Evolutionary conservation across 2,113 vertebrate genomes (phyloP), one percentile per base, ranked within the genome.

Genomic region (Petromus typicus): DNA sequence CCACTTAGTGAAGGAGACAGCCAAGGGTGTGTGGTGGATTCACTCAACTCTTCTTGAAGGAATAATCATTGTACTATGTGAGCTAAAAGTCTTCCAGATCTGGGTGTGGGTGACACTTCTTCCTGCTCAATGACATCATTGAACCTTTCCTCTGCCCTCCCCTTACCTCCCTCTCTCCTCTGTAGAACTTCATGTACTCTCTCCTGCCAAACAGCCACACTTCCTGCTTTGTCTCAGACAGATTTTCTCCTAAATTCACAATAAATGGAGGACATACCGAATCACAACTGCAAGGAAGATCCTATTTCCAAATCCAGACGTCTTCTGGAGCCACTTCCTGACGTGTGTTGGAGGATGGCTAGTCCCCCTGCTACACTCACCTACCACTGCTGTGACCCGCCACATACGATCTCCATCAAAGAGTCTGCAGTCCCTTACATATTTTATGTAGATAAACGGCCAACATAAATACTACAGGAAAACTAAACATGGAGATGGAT

Each of bases 391-490:
- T 23, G 40, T 32, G 63, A 3, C 2, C 66, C 34, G 51, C 67
- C 51, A 12, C 57, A 78, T 57, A 78, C 59, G 57, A 80, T 84
- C 87, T 94, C 79, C 89, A 56, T 80, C 56, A 57, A 45, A 59
- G 30, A 88, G 48, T 75, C 86, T 10, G 51, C 66, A 69, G 91
- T 67, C 76, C 48, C 43, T 93, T 86, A 86, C 14, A 61, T 86
- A 79, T 79, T 90, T 97, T 82, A 96, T 75, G 43, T 79, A 91
- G 91, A 96, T 81, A 89, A 94, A 95, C 90, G 79, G 43, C 67
- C 69, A 91, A 79, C 87, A 94, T 92, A 92, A 96, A 95, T 96
- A 95, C 88, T 91, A 80, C 90, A 61, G 23, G 67, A 94, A 96
- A 95, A 89, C 86, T 83, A 93, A 91, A 91, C 83, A 83, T 95